These are phyloP conservation scores for Sebastiscus albofasciatus DNA, from an alignment of 2,797 vertebrate genomes.

Conservation along the genomic window DNA sequence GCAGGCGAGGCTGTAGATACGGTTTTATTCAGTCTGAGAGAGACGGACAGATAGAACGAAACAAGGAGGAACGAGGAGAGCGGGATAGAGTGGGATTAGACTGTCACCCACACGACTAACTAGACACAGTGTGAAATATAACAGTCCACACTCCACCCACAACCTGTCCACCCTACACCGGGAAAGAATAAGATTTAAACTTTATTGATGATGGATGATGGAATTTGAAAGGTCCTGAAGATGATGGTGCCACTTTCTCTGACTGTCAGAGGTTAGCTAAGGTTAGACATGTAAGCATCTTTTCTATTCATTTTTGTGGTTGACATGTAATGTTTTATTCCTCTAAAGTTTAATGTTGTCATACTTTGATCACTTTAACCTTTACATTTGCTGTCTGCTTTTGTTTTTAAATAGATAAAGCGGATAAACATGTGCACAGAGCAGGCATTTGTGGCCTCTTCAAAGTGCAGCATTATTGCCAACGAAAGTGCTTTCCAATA, in stretches of 20 bases:
- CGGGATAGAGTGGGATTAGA: slow-evolving; percentile 47
- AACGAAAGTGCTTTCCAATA: not conserved
- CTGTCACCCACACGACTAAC: slow-evolving; percentile 55
- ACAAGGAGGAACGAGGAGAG: slow-evolving; percentile 35
- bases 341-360: not conserved
- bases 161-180: slow-evolving; percentile 17
- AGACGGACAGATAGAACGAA: slow-evolving; percentile 11
- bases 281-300: not conserved
- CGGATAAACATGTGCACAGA: not conserved
- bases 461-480: not conserved
- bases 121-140: slow-evolving; percentile 41
- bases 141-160: slow-evolving; percentile 28
- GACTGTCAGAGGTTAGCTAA: not conserved
- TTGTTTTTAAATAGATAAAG: not conserved
- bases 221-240: slow-evolving; percentile 4
- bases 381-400: not conserved
- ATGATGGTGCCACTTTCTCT: not conserved
- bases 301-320: not conserved
- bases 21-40: slow-evolving; percentile 32
- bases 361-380: not conserved
- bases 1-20: slow-evolving; percentile 4
- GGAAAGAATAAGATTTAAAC: slow-evolving; percentile 8
- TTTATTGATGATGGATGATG: slow-evolving; percentile 16
- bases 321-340: not conserved
- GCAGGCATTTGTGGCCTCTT: not conserved